Conservation (phyloP, 2,797 vertebrate species). For the Eremophila alpestris region DNA sequence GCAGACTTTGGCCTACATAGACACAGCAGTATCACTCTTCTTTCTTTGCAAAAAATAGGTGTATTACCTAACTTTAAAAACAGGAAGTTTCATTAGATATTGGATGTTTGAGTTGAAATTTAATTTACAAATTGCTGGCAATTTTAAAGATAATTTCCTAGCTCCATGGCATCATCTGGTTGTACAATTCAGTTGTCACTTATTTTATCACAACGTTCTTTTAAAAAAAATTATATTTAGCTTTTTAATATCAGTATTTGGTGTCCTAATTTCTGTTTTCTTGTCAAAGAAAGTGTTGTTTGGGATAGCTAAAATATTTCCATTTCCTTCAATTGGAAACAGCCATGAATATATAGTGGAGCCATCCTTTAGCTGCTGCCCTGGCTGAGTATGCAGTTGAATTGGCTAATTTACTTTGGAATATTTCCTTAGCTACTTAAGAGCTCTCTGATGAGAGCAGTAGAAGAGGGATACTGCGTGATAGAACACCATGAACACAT, state of each 20-base stretch:
- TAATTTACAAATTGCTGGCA: neutral
- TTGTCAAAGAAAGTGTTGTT: neutral
- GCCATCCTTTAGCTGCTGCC: neutral
- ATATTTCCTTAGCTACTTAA: neutral
- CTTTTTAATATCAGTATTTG: neutral
- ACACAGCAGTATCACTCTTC: slow-evolving; percentile 76
- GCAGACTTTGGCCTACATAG: slow-evolving; percentile 89
- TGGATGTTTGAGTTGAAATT: neutral
- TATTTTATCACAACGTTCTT: neutral
- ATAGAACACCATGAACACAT: slow-evolving; percentile 39
- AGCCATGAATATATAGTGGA: neutral
- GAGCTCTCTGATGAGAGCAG: neutral
- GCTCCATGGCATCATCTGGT: neutral
- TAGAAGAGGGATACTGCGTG: slow-evolving; percentile 65
- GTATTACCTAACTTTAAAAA: slow-evolving; percentile 8
- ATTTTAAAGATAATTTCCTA: neutral
- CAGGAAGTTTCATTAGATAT: neutral
- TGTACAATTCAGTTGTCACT: neutral
- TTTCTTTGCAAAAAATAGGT: slow-evolving; percentile 17
- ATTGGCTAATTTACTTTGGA: neutral
- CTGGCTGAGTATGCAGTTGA: neutral
- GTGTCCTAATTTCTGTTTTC: neutral
- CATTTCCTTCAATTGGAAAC: neutral
- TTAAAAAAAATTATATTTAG: accelerated
- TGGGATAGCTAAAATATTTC: neutral